A percentile compares a stretch with the other conserved stretches of the same genome.
phyloP scores from a whole-genome alignment of 2,113 vertebrate species.

The Nannospalax galili region DNA sequence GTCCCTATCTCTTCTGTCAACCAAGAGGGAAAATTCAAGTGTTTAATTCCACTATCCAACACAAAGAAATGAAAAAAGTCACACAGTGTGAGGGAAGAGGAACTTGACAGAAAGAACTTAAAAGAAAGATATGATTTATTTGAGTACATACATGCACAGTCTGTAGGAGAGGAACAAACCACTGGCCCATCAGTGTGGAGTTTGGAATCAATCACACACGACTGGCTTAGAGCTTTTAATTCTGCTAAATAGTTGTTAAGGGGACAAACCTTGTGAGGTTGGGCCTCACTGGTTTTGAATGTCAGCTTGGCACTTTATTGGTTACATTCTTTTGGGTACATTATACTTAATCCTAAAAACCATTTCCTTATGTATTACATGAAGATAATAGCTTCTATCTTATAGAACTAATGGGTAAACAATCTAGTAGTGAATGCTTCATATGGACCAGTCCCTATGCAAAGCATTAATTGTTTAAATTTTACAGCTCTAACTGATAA shows the following conservation, averaged over 20 bases:
- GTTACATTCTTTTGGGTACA: neutral
- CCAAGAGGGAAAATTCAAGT: neutral
- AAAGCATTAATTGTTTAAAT: constrained; percentile 36
- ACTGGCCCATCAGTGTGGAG: neutral
- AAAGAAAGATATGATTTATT: neutral
- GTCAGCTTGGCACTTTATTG: neutral
- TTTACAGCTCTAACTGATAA: neutral
- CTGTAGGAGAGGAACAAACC: neutral
- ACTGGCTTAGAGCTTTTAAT: neutral
- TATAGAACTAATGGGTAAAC: neutral
- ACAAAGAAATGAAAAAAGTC: neutral
- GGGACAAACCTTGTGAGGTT: neutral
- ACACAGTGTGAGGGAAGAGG: neutral
- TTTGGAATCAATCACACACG: neutral
- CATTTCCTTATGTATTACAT: neutral
- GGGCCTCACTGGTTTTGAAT: neutral
- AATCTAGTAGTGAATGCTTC: neutral
- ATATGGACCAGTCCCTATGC: neutral
- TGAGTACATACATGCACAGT: neutral
- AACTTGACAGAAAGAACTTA: neutral
- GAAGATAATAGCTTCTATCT: neutral
- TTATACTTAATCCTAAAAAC: neutral
- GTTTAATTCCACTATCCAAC: neutral
- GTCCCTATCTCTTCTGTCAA: neutral
- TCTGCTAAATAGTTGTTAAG: neutral